Evolutionary conservation across 2,888 invertebrate genomes (phyloP).

Genomic region (Eupeodes luniger): DNA sequence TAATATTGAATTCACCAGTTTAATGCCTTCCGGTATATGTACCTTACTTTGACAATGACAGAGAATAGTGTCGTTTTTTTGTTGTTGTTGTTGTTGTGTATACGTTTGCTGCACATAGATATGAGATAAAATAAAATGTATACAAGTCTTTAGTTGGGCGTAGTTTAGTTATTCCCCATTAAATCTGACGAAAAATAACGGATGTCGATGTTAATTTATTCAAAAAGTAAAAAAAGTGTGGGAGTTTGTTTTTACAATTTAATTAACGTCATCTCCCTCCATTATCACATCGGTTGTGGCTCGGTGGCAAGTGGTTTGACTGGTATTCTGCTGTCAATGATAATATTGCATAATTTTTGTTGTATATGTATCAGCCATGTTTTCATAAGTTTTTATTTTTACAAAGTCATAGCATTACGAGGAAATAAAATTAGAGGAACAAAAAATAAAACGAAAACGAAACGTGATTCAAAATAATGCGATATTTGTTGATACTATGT

Average conservation of each 20-base stretch:
- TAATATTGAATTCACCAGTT: background rate
- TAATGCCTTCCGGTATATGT: conserved; percentile 8
- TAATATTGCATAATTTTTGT: conserved; percentile 31
- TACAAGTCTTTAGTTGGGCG: conserved; percentile 24
- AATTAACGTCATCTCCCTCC: conserved; percentile 35
- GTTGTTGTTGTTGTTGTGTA: background rate
- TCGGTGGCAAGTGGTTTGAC: background rate
- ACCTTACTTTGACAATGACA: background rate
- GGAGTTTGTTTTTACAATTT: conserved; percentile 50
- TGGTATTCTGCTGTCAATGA: background rate
- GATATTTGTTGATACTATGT: background rate
- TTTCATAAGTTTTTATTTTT: conserved; percentile 11
- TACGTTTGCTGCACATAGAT: background rate
- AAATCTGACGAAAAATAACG: conserved; percentile 49
- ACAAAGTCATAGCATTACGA: conserved; percentile 4
- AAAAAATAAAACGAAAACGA: background rate
- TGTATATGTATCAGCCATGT: conserved; percentile 18
- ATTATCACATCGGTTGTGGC: background rate
- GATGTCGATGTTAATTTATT: conserved; percentile 46
- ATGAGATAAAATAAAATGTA: background rate
- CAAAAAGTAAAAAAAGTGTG: conserved; percentile 5
- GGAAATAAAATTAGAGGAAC: background rate
- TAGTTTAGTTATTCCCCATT: conserved; percentile 52
- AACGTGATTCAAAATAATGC: conserved; percentile 6
- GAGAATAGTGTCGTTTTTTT: background rate